Conservation (phyloP, 2,113 vertebrate genomes). For the Bambusicola thoracicus region DNA sequence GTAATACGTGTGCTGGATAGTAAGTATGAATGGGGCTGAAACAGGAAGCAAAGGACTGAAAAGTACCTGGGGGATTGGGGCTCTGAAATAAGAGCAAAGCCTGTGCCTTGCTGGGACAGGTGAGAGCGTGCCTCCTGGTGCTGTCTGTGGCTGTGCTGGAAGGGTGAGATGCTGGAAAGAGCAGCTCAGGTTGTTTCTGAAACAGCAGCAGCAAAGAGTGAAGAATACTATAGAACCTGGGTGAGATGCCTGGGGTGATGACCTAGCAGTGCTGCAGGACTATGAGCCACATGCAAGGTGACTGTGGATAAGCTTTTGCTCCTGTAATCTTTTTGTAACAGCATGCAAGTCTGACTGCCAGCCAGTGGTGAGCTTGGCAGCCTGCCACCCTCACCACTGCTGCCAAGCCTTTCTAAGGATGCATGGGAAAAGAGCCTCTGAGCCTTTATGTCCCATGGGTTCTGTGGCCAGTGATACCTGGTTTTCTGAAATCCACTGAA, state of each 20-base stretch:
- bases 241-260: not conserved
- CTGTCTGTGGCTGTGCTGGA: not conserved
- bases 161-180: not conserved
- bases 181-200: not conserved
- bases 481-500: not conserved
- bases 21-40: not conserved
- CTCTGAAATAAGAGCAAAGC: not conserved
- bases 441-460: not conserved
- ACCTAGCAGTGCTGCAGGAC: not conserved
- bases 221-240: not conserved
- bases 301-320: not conserved
- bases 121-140: not conserved
- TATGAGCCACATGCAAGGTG: not conserved
- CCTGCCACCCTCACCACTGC: not conserved
- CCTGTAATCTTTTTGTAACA: conserved; percentile 19
- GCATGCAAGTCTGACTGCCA: not conserved
- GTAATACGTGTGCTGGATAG: not conserved
- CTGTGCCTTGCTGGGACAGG: not conserved
- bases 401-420: not conserved
- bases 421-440: not conserved
- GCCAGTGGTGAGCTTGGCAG: conserved; percentile 20
- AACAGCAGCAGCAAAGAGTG: not conserved
- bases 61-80: fast-evolving
- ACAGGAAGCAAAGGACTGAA: not conserved
- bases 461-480: not conserved